These are phyloP conservation scores for Abscondita cerata DNA, from an alignment of 2,888 invertebrate species.

Conservation along the genomic window DNA sequence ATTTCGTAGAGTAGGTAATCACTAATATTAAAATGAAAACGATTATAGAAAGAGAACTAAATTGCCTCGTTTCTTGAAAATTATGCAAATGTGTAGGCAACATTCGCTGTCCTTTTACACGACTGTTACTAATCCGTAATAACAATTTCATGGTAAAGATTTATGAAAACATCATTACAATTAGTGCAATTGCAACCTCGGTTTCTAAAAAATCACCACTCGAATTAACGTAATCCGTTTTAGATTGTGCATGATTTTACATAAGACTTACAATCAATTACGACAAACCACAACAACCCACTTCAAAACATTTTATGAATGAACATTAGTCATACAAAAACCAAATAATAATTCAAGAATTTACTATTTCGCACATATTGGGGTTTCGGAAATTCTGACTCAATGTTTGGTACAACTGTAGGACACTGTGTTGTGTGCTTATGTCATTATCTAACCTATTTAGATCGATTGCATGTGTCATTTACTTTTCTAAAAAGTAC, in stretches of 20 bases:
- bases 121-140: constrained; percentile 1
- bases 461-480: constrained; percentile 29
- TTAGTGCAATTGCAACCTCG: too few relatives aligned
- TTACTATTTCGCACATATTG: constrained; percentile 20
- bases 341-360: constrained; percentile 18
- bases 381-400: constrained; percentile 14
- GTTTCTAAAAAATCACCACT: too few relatives aligned
- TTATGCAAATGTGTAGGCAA: constrained; percentile 1
- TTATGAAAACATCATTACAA: neutral
- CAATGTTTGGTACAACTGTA: constrained; percentile 5
- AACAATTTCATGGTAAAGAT: neutral
- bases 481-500: constrained; percentile 12
- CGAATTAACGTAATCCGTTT: too few relatives aligned
- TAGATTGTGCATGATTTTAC: neutral
- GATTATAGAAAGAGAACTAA: neutral
- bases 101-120: neutral
- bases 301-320: constrained; percentile 18
- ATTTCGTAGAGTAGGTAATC: too few relatives aligned
- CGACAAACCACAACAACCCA: constrained; percentile 8
- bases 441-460: constrained; percentile 22
- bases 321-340: constrained; percentile 22
- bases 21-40: constrained; percentile 1
- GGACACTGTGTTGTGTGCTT: constrained; percentile 5
- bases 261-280: neutral
- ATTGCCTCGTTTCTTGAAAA: constrained; percentile 7